Conservation (phyloP, 92 coral and sea anemone genomes). For the Metridium senile region DNA sequence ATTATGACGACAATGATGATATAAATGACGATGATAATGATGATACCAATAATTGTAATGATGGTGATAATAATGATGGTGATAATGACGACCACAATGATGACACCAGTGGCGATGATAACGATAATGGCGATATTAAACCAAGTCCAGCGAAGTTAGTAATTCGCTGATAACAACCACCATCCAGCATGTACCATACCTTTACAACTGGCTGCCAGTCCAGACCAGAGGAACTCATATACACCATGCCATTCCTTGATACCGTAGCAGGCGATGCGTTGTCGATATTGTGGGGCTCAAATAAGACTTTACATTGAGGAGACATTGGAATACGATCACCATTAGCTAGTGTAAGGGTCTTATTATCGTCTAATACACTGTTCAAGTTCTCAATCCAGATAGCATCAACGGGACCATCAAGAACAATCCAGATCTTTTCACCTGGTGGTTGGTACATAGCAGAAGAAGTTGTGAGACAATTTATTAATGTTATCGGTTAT, state of each 20-base stretch:
- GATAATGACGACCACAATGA: not conserved
- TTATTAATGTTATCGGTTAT: not conserved
- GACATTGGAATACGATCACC: slow-evolving; percentile 93
- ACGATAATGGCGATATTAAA: not conserved
- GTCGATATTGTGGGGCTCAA: slow-evolving; percentile 90
- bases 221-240: slow-evolving; percentile 94
- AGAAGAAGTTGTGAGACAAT: too few species aligned
- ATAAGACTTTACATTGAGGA: slow-evolving; percentile 84
- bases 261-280: slow-evolving; percentile 94
- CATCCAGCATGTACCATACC: too few species aligned
- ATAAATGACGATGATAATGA: not conserved
- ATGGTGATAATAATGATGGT: not conserved
- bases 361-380: slow-evolving; percentile 88
- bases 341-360: slow-evolving; percentile 83
- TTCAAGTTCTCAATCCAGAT: slow-evolving; percentile 94
- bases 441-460: slow-evolving; percentile 29
- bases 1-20: not conserved
- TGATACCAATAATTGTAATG: too few species aligned
- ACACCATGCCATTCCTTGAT: slow-evolving; percentile 95
- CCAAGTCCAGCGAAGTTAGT: not conserved
- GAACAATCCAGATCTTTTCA: slow-evolving; percentile 86
- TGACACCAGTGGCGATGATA: not conserved
- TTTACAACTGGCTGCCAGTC: slow-evolving; percentile 89
- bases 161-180: too few species aligned
- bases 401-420: slow-evolving; percentile 92